Evolutionary conservation across 2,888 invertebrate species (phyloP).

Genomic region (Phortica magna): DNA sequence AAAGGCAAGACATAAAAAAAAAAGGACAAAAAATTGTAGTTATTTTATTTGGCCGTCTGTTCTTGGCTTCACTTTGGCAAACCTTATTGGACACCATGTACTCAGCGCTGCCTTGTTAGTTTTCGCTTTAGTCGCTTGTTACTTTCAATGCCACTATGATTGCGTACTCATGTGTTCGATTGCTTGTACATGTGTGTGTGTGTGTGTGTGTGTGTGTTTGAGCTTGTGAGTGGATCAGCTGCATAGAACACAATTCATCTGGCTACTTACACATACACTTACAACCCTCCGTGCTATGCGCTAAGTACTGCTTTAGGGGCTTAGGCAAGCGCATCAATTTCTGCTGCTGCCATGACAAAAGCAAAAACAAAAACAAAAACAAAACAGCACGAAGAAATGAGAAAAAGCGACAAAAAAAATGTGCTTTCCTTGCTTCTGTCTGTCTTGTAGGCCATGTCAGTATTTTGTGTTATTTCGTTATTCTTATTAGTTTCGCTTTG

Average conservation of each 20-base stretch:
- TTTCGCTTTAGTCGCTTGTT: conserved; percentile 1
- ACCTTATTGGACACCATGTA: background rate
- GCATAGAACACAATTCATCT: conserved; percentile 60
- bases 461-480: background rate
- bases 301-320: conserved; percentile 60
- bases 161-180: background rate
- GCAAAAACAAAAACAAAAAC: too few relatives aligned
- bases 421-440: too few relatives aligned
- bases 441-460: too few relatives aligned
- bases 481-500: conserved; percentile 9
- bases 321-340: conserved; percentile 44
- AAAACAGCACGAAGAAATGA: too few relatives aligned
- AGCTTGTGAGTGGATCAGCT: conserved; percentile 51
- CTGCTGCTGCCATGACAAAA: background rate
- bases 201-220: background rate
- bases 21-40: too few relatives aligned
- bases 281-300: conserved; percentile 29
- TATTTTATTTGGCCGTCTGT: background rate
- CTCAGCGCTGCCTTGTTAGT: background rate
- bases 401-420: too few relatives aligned
- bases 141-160: conserved; percentile 6
- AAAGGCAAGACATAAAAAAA: background rate
- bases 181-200: background rate
- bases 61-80: too few relatives aligned
- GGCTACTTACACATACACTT: conserved; percentile 52